Evolutionary conservation across 2,888 invertebrate species (phyloP).

Genomic region (Osmoderma eremita): DNA sequence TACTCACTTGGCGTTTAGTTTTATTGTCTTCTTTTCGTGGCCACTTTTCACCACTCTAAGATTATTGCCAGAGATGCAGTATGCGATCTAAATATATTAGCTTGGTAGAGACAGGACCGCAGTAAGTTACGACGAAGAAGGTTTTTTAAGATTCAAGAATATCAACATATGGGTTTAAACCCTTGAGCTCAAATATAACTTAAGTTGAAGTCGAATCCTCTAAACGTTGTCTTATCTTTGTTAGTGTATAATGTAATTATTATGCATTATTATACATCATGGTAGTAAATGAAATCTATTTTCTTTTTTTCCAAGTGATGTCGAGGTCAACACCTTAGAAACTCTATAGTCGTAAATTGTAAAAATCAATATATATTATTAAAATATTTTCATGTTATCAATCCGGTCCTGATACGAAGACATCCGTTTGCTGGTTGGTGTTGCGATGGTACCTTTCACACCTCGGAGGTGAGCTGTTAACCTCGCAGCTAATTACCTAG

Average conservation of each 20-base stretch:
- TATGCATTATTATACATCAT: too few species aligned
- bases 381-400: background rate
- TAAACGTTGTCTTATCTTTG: too few species aligned
- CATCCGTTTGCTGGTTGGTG: conserved; percentile 44
- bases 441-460: conserved; percentile 44
- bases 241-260: too few species aligned
- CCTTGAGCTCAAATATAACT: too few species aligned
- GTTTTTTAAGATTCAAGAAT: background rate
- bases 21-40: conserved; percentile 1
- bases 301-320: too few species aligned
- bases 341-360: too few species aligned
- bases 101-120: background rate
- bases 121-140: background rate
- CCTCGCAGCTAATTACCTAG: conserved; percentile 48
- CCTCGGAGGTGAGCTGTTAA: conserved; percentile 48
- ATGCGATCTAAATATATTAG: background rate
- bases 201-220: too few species aligned
- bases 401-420: conserved; percentile 26
- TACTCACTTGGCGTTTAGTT: conserved; percentile 7
- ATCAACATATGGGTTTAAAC: too few species aligned
- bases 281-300: too few species aligned
- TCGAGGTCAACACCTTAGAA: too few species aligned
- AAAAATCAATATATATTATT: too few species aligned
- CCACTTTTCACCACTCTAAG: background rate
- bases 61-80: background rate